phyloP scores from a whole-genome alignment of 2,888 invertebrate species.

The Lasioglossum villosulum region DNA sequence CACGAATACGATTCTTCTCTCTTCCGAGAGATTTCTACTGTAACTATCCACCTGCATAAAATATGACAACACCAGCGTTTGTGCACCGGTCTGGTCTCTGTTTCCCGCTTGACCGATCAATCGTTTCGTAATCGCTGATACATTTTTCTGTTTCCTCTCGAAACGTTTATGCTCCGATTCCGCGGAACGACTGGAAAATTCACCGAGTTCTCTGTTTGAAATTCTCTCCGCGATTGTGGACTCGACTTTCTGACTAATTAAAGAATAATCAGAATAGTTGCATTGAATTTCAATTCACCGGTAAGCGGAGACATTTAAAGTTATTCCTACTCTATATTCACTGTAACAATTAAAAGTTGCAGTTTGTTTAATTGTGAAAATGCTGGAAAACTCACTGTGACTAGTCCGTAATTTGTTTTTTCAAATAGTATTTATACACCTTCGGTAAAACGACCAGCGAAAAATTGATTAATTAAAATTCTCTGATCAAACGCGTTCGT shows the following conservation, averaged over 20 bases:
- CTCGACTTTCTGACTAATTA: not conserved
- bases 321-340: not conserved
- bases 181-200: not conserved
- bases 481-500: no score
- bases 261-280: not conserved
- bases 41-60: not conserved
- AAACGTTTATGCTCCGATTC: not conserved
- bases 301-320: not conserved
- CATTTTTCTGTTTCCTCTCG: not conserved
- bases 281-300: not conserved
- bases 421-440: no score
- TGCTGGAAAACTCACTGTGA: not conserved
- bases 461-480: no score
- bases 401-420: not conserved
- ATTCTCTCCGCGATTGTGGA: not conserved
- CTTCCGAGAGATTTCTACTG: not conserved
- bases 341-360: not conserved
- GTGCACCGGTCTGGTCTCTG: not conserved
- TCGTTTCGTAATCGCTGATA: slow-evolving; percentile 1
- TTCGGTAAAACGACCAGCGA: no score
- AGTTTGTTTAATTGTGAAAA: not conserved
- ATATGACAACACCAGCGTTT: slow-evolving; percentile 1
- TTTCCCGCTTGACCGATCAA: not conserved
- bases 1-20: not conserved
- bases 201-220: not conserved